Conservation (phyloP, 2,888 invertebrate genomes). For the Orthonychiurus folsomi region DNA sequence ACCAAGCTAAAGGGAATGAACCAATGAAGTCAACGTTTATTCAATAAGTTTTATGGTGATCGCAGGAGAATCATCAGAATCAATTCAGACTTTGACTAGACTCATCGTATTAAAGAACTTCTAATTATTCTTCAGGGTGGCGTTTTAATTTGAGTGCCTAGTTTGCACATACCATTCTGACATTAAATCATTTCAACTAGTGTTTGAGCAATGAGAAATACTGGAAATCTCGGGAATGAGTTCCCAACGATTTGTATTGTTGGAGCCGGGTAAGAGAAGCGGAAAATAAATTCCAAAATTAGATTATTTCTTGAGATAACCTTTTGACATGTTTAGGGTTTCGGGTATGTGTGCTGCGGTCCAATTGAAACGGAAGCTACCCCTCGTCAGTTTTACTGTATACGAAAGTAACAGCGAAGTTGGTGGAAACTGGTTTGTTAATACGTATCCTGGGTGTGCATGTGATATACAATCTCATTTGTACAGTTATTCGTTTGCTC, state of each 20-base stretch:
- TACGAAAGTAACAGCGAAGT: constrained; percentile 32
- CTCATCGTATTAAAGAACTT: no score
- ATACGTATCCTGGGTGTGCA: constrained; percentile 19
- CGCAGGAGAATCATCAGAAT: no score
- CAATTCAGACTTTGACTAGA: no score
- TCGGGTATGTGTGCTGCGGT: constrained; percentile 33
- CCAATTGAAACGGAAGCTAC: constrained; percentile 25
- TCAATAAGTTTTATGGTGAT: no score
- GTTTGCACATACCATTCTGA: no score
- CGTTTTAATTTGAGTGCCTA: no score
- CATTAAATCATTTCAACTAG: no score
- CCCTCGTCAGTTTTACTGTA: constrained; percentile 23
- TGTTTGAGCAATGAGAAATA: no score
- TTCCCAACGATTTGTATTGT: constrained; percentile 8
- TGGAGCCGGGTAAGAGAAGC: constrained; percentile 10
- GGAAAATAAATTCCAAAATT: neutral
- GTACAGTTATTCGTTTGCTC: constrained; percentile 35
- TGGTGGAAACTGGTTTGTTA: constrained; percentile 33
- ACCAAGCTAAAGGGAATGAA: no score
- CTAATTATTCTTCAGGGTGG: no score
- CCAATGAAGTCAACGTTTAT: no score
- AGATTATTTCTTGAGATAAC: neutral
- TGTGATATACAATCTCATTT: constrained; percentile 31
- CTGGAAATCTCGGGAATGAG: no score
- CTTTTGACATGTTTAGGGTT: neutral